phyloP scores from a whole-genome alignment of 2,888 invertebrate genomes.

The Nomada lathburiana region DNA sequence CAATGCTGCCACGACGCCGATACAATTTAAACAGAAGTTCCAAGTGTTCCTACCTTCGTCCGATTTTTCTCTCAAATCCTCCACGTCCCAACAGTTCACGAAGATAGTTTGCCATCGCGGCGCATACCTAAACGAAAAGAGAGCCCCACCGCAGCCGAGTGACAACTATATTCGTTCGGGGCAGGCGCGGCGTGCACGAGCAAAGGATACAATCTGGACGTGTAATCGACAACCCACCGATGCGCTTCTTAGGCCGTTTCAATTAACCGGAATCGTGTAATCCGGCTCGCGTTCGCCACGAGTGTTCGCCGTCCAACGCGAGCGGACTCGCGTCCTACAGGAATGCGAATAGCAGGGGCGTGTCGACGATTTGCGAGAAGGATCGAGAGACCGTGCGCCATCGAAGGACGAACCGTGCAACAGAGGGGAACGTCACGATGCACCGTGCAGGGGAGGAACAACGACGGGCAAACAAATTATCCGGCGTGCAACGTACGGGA shows the following conservation, averaged over 20 bases:
- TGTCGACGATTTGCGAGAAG: slow-evolving; percentile 73
- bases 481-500: too few relatives aligned
- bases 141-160: slow-evolving; percentile 8
- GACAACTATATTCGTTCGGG: slow-evolving; percentile 54
- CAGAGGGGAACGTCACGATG: slow-evolving; percentile 17
- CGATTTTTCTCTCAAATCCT: background rate
- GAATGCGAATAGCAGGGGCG: slow-evolving; percentile 76
- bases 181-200: background rate
- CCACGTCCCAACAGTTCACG: too few relatives aligned
- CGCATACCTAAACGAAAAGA: background rate
- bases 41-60: background rate
- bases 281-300: slow-evolving; percentile 66
- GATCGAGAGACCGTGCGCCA: slow-evolving; percentile 56
- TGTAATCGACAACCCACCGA: slow-evolving; percentile 60
- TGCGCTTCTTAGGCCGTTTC: slow-evolving; percentile 68
- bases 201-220: slow-evolving; percentile 54
- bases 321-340: slow-evolving; percentile 66
- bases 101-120: background rate
- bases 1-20: background rate
- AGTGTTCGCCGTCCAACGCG: slow-evolving; percentile 65
- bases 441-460: slow-evolving; percentile 36
- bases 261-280: slow-evolving; percentile 77
- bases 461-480: slow-evolving; percentile 48
- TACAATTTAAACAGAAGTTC: background rate
- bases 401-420: slow-evolving; percentile 18